phyloP scores from a whole-genome alignment of 30 jellyfish, hydroid and myxozoan species.

The Calvadosia cruxmelitensis region DNA sequence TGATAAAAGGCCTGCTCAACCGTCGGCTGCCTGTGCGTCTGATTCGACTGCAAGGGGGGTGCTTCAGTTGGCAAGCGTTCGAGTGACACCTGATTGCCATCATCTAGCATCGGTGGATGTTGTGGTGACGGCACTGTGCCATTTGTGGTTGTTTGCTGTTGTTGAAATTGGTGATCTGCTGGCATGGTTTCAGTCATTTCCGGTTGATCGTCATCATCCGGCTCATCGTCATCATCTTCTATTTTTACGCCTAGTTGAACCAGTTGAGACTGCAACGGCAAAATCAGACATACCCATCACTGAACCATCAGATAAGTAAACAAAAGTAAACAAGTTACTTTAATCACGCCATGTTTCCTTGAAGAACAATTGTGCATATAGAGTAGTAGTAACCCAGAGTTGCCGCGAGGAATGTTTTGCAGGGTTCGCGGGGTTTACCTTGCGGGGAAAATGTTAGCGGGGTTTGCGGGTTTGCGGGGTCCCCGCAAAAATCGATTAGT shows the following conservation, averaged over 20 bases:
- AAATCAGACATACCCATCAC: not conserved
- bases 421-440: no score
- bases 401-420: no score
- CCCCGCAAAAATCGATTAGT: no score
- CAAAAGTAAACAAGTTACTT: no score
- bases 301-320: no score
- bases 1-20: not conserved
- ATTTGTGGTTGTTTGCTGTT: not conserved
- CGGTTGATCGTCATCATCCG: conserved; percentile 27
- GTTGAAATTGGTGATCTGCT: not conserved
- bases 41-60: not conserved
- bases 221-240: conserved; percentile 44
- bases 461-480: no score
- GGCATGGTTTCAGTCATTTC: not conserved
- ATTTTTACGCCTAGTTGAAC: conserved; percentile 43
- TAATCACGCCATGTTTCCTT: no score
- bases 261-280: conserved; percentile 27
- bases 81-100: not conserved
- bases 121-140: not conserved
- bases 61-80: not conserved
- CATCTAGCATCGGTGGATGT: no score
- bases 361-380: no score
- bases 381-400: no score
- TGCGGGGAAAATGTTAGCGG: no score
- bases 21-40: no score